These are phyloP conservation scores for Sialia sialis DNA, from an alignment of 2,113 vertebrate species.

Conservation along the genomic window DNA sequence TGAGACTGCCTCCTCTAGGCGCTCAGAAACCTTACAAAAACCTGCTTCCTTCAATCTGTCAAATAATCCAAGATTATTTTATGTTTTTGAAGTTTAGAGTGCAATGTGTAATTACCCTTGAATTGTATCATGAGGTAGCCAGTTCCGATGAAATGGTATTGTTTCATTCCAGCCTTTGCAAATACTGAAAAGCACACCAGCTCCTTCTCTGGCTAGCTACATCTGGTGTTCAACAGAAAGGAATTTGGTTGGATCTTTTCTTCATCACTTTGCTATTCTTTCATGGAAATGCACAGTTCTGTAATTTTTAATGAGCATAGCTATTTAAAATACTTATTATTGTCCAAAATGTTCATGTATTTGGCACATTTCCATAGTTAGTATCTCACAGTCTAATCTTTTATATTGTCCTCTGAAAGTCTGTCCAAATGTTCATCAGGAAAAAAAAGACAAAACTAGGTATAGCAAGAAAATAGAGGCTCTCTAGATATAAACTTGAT, in stretches of 20 bases:
- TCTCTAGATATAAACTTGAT: background rate
- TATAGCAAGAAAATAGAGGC: background rate
- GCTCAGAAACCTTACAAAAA: background rate
- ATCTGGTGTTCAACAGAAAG: background rate
- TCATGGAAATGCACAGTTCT: background rate
- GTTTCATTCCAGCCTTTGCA: background rate
- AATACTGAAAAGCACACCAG: fast-evolving
- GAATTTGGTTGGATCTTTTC: background rate
- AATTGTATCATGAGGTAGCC: fast-evolving
- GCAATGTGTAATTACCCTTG: background rate
- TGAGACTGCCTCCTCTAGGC: background rate
- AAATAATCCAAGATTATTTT: background rate
- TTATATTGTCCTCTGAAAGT: background rate
- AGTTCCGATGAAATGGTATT: background rate
- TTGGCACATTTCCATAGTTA: background rate
- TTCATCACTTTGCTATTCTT: background rate
- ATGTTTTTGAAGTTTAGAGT: background rate
- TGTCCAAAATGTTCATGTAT: background rate
- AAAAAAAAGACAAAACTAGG: background rate
- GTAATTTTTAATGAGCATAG: background rate
- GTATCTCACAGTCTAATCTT: background rate
- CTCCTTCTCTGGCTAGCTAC: background rate
- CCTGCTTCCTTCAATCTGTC: background rate
- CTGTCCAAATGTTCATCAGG: background rate
- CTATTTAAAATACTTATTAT: background rate